Percentiles rank a stretch among this genome's conserved stretches.
Conservation (phyloP, 2,888 invertebrate genomes). For the Byasa hedistus region DNA sequence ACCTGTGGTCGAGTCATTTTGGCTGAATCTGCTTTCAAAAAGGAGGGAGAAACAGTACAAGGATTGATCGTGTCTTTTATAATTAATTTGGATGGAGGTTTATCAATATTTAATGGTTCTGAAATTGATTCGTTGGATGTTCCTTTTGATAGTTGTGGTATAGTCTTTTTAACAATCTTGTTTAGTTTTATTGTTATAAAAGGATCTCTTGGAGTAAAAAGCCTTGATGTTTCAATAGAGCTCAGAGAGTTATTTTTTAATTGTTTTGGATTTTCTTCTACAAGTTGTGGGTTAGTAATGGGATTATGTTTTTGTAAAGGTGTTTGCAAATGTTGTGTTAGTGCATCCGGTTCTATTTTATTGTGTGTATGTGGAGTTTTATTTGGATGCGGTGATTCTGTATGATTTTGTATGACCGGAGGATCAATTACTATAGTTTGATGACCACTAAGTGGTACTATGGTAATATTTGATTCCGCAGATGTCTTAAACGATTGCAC, state of each 20-base stretch:
- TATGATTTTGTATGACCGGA: conserved; percentile 53
- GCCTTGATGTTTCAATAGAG: conserved; percentile 57
- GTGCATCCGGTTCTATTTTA: background rate
- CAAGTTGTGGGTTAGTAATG: conserved; percentile 12
- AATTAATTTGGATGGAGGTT: conserved; percentile 66
- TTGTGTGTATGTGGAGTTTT: conserved; percentile 1
- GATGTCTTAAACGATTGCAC: conserved; percentile 74
- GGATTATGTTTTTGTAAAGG: background rate
- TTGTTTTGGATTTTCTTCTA: conserved; percentile 42
- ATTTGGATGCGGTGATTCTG: conserved; percentile 36
- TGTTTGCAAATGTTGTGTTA: background rate
- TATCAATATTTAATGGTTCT: conserved; percentile 61
- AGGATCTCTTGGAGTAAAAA: conserved; percentile 56
- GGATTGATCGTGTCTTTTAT: conserved; percentile 60
- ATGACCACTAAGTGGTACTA: conserved; percentile 74
- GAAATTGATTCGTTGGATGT: conserved; percentile 58
- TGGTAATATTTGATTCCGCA: conserved; percentile 70
- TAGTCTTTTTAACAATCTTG: conserved; percentile 68
- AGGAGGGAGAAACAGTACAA: conserved; percentile 38
- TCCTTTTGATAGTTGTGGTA: conserved; percentile 67
- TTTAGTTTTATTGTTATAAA: conserved; percentile 74
- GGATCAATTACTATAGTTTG: conserved; percentile 78
- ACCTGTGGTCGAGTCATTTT: conserved; percentile 83
- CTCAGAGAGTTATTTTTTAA: conserved; percentile 38
- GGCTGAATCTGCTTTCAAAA: conserved; percentile 46